Evolutionary conservation across 30 jellyfish, hydroid and myxozoan genomes (phyloP), one percentile per base, ranked within the genome.

Genomic region (Hydractinia echinata): DNA sequence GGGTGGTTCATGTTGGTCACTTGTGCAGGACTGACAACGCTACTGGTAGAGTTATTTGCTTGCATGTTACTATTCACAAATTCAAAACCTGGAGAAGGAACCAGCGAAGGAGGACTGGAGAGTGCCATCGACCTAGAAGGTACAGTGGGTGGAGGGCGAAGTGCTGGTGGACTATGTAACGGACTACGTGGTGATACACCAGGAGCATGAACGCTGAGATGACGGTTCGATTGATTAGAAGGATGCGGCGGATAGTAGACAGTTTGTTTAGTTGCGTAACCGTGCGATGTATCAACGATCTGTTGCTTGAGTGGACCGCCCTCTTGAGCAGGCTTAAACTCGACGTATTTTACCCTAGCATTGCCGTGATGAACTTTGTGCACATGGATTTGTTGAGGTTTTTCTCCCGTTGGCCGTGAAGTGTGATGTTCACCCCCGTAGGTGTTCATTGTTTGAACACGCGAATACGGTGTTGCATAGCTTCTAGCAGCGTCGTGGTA

Each of bases 141-240:
- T n/a, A 82, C 82, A 14, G 97, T 55, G 4, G 97, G 96, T 21
- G 96, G 92, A 4, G 96, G 97, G 67, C 96, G 97, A 52, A 91
- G 82, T 66, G 97, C 95, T 30, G 97, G 97, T 15, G 97, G 97
- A 83, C 97, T 91, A 77, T 86, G 97, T 62, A 91, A 54, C 30
- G 97, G 97, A 79, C 97, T 91, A 18, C 71, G 54, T 3, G 92
- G 83, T 51, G 90, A 81, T 16, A 49, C 62, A 30, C 70, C 51
- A 62, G 87, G 73, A 15, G 87, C 50, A 15, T 71, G 81, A 10
- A 68, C 82, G 5, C 50, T 14, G 53, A 62, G n/a, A 61, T 61
- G 87, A 61, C 67, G 87, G 67, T 60, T 62, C n/a, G 30, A 16
- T 21, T 50, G 76, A 50, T 78, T 44, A 16, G 7, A 49, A 51